These are phyloP conservation scores for Pogonomyrmex californicus DNA, from an alignment of 1,140 invertebrate species.

Conservation along the genomic window DNA sequence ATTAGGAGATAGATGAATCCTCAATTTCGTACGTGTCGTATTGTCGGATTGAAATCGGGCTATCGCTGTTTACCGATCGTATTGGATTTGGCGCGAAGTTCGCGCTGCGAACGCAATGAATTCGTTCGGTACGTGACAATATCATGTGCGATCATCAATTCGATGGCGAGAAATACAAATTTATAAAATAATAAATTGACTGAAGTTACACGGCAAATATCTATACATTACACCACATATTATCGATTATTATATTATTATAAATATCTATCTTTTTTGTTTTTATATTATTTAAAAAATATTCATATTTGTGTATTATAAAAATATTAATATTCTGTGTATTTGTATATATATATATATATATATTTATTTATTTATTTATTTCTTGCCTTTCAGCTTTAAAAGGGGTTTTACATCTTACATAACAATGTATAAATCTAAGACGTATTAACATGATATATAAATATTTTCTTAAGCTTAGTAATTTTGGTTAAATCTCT, in stretches of 20 bases:
- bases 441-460: too few species aligned
- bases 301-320: neutral
- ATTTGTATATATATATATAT: too few species aligned
- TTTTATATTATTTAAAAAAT: neutral
- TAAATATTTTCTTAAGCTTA: too few species aligned
- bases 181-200: slow-evolving; percentile 20
- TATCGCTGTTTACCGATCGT: slow-evolving; percentile 13
- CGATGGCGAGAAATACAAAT: neutral
- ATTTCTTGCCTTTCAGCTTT: too few species aligned
- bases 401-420: too few species aligned
- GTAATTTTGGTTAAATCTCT: too few species aligned
- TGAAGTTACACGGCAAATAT: neutral
- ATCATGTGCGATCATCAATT: neutral
- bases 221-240: neutral
- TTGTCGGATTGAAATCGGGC: slow-evolving; percentile 38
- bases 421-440: too few species aligned
- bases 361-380: too few species aligned
- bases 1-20: slow-evolving; percentile 33
- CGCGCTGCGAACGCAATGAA: slow-evolving; percentile 5
- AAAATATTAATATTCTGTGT: too few species aligned
- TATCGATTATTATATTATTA: neutral
- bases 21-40: slow-evolving; percentile 33
- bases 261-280: neutral
- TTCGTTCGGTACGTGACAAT: slow-evolving; percentile 24
- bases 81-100: slow-evolving; percentile 14